Evolutionary conservation across 2,113 vertebrate species (phyloP), one percentile per base, ranked within the genome.

Genomic region (Myrmophylax atrothorax): DNA sequence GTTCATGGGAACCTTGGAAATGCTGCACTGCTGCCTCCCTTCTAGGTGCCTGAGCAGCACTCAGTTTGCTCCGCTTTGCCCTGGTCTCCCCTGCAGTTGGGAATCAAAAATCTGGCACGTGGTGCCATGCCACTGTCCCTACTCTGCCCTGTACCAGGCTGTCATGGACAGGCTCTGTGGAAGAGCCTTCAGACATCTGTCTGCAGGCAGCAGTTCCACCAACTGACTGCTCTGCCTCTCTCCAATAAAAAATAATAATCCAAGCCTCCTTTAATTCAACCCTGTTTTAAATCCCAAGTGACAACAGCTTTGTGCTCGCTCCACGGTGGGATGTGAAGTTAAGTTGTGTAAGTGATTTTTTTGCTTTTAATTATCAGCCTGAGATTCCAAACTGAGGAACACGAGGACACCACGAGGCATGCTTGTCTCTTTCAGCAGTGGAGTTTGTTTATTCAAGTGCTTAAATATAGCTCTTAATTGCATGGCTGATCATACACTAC

Each of bases 81-180:
- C 55, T 13, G 28, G 2, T 20, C 62, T 49, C 14, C 26, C 14
- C 68, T 60, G 29, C 44, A 5, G 8, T 1, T 31, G 70, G 89
- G 37, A 14, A 6, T 12, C 25, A 18, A 1, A 16, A 10, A 12
- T 2, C 29, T 18, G 83, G 86, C 74, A n/a, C 7, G 3, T 3
- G 14, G 53, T 4, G 80, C 42, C 26, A 0, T 0, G 63, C 10
- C 23, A 6, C 17, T 19, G 0, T 13, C 33, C 4, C 33, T 4
- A 4, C 2, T 59, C 68, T 26, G 63, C 6, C 83, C 62, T 0
- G 16, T 31, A 66, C 89, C 92, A 81, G 67, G 62, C 77, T 52
- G 14, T 15, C 62, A 8, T 2, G 4, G 74, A 52, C 38, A n/a
- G 78, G 33, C 67, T 42, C 84, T 3, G 0, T 6, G 44, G 5